Conservation (phyloP, 2,797 vertebrate species). For the Pseudocheirus occidentalis region DNA sequence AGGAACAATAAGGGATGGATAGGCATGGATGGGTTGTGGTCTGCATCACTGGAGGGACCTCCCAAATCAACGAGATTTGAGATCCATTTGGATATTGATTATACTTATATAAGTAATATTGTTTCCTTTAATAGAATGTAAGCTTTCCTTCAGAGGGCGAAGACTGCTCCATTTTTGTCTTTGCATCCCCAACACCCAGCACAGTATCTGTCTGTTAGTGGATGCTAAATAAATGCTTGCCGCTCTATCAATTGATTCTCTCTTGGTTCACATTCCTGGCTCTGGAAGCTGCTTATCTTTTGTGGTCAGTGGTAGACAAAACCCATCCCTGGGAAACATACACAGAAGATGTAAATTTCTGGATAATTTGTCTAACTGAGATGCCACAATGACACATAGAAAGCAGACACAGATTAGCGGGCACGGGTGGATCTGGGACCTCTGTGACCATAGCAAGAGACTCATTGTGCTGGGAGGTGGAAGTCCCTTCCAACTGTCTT, state of each 20-base stretch:
- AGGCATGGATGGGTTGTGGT: neutral
- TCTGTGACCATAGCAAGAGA: neutral
- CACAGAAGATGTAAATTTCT: neutral
- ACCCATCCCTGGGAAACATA: neutral
- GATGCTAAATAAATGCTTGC: neutral
- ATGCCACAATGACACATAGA: neutral
- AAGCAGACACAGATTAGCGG: neutral
- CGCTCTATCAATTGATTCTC: neutral
- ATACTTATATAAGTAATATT: neutral
- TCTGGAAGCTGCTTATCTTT: neutral
- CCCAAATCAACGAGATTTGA: neutral
- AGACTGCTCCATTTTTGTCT: slow-evolving; percentile 11
- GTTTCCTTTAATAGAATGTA: slow-evolving; percentile 24
- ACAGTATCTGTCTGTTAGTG: neutral
- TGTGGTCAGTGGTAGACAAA: neutral
- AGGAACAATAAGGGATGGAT: neutral
- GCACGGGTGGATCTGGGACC: neutral
- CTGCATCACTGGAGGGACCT: neutral
- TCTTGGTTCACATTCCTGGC: neutral
- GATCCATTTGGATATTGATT: neutral
- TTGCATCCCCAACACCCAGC: neutral
- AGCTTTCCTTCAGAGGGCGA: neutral
- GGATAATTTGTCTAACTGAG: neutral
- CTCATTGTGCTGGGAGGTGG: neutral
- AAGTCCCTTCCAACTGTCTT: neutral